Evolutionary conservation across 2,888 invertebrate species (phyloP).

Genomic region (Mythimna lalbum): DNA sequence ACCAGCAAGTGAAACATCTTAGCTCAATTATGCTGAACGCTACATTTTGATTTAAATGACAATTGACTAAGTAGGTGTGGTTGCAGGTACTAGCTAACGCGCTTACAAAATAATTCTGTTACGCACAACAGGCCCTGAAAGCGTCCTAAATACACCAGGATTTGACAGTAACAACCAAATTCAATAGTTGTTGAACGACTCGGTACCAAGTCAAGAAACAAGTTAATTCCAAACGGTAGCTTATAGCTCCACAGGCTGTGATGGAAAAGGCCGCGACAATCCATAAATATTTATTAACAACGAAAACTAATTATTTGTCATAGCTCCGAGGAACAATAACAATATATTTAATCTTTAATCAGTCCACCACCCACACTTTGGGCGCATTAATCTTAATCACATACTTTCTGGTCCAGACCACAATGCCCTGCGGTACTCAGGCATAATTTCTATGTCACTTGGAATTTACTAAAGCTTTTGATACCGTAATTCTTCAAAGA

Average conservation of each 20-base stretch:
- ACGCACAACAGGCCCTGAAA: background rate
- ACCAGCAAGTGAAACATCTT: background rate
- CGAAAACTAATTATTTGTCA: slow-evolving; percentile 63
- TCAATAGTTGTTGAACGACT: slow-evolving; percentile 17
- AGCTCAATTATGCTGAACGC: background rate
- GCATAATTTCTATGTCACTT: slow-evolving; percentile 55
- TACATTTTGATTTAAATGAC: background rate
- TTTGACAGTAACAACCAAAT: slow-evolving; percentile 9
- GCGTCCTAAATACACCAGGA: slow-evolving; percentile 16
- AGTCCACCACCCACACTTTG: slow-evolving; percentile 64
- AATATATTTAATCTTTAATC: slow-evolving; percentile 61
- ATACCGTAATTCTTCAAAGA: slow-evolving; percentile 48
- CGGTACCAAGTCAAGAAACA: slow-evolving; percentile 13
- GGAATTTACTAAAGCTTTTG: slow-evolving; percentile 57
- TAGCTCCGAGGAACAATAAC: slow-evolving; percentile 62
- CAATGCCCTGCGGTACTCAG: slow-evolving; percentile 67
- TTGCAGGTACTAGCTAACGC: background rate
- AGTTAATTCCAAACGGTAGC: slow-evolving; percentile 46
- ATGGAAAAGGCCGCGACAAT: slow-evolving; percentile 55
- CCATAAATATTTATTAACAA: slow-evolving; percentile 62
- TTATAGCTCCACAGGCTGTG: slow-evolving; percentile 22
- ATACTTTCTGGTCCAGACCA: slow-evolving; percentile 64
- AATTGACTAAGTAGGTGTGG: background rate
- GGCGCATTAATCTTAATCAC: slow-evolving; percentile 68
- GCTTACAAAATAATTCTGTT: background rate